phyloP scores from a whole-genome alignment of 2,888 invertebrate species.

The Aricia artaxerxes region DNA sequence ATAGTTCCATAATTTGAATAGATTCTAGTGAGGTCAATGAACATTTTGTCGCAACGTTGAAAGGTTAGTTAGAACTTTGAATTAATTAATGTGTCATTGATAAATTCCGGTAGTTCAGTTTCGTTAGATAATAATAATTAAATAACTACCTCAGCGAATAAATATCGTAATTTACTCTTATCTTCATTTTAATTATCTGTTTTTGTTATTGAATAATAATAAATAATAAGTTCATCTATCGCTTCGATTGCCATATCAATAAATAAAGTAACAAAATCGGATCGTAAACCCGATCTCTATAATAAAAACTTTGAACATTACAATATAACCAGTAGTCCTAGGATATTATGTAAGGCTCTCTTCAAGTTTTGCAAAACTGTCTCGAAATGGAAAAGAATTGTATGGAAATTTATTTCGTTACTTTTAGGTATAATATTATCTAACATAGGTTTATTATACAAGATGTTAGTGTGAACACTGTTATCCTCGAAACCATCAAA shows the following conservation, averaged over 20 bases:
- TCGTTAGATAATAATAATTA: background rate
- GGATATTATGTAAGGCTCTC: background rate
- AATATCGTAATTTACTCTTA: background rate
- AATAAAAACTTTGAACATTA: conserved; percentile 1
- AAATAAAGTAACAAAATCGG: conserved; percentile 1
- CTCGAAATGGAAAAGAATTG: background rate
- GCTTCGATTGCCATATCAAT: conserved; percentile 2
- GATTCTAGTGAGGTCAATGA: conserved; percentile 2
- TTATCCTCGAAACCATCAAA: no score
- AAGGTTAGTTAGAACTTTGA: background rate
- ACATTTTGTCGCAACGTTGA: background rate
- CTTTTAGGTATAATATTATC: background rate
- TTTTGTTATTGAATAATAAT: background rate
- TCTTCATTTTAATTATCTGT: background rate
- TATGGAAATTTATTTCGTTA: conserved; percentile 1
- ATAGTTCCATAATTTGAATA: background rate
- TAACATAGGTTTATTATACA: background rate
- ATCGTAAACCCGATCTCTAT: conserved; percentile 3
- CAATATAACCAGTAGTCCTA: conserved; percentile 5
- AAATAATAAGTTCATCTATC: background rate
- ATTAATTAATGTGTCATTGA: background rate
- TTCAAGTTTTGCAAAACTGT: background rate
- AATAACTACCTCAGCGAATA: background rate
- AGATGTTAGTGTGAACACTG: no score
- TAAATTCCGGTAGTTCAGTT: background rate